Conservation (phyloP, 1,140 invertebrate species). For the Akabosia matsudoensis region DNA sequence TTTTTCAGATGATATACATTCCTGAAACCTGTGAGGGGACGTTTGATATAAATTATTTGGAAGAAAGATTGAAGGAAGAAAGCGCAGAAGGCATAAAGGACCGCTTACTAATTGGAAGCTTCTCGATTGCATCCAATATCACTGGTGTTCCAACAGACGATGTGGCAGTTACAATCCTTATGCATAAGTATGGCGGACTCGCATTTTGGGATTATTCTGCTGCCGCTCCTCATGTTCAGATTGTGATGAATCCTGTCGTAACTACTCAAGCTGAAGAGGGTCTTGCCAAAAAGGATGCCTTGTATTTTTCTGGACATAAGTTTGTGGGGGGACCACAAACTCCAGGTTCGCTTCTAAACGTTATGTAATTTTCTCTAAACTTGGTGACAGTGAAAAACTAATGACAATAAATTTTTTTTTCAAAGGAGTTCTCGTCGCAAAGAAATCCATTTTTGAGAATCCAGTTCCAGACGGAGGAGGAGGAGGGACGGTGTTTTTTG, state of each 20-base stretch:
- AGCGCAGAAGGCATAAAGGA: conserved; percentile 11
- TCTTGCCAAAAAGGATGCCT: conserved; percentile 78
- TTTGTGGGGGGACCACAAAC: conserved; percentile 86
- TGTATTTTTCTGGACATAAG: conserved; percentile 87
- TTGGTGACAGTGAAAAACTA: neutral
- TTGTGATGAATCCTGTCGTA: conserved; percentile 81
- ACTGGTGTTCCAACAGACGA: conserved; percentile 85
- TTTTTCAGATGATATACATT: conserved; percentile 68
- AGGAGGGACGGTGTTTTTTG: conserved; percentile 66
- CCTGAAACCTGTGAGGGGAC: conserved; percentile 72
- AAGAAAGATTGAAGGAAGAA: conserved; percentile 62
- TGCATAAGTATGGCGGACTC: conserved; percentile 77
- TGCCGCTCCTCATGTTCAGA: conserved; percentile 72
- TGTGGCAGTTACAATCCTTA: conserved; percentile 71
- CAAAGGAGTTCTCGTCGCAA: conserved; percentile 64
- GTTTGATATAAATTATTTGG: conserved; percentile 73
- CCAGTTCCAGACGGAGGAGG: conserved; percentile 57
- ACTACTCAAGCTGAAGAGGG: conserved; percentile 60
- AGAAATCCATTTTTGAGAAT: conserved; percentile 63
- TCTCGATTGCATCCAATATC: conserved; percentile 81
- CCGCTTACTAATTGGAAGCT: conserved; percentile 62
- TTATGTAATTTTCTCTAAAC: neutral
- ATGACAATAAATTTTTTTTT: neutral
- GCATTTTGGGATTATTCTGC: conserved; percentile 89
- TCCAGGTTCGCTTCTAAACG: conserved; percentile 60